Evolutionary conservation across 2,888 invertebrate species (phyloP), one percentile per base, ranked within the genome.

Genomic region (Teleogryllus oceanicus): DNA sequence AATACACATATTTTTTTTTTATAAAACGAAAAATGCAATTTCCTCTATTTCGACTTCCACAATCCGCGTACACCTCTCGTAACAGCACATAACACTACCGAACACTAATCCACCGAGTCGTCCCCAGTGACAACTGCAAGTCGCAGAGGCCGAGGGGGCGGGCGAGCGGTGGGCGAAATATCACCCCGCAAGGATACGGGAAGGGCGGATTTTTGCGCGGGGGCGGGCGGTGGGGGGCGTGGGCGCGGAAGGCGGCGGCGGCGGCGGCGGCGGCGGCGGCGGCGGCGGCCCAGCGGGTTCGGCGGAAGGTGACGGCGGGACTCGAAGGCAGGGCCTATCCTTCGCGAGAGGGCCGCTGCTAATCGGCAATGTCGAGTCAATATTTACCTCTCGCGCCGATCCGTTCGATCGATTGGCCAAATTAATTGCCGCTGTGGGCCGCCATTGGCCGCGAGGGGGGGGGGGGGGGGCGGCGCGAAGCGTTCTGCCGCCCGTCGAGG

Each of bases 291-390:
- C 8, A 37, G 37, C 37, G 37, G 37, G 37, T 5, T 37, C 37
- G 37, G 37, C 37, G 37, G 62, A 62, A 18, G 62, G 16, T 16
- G 13, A 13, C 62, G n/a, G n/a, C 16, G n/a, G 62, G 62, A 1
- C n/a, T 18, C 62, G 62, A 62, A 62, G 62, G 62, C n/a, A n/a
- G 11, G 62, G n/a, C 62, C 16, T 62, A 13, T 62, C 16, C 13
- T 13, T 62, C 3, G 37, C 37, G 37, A 12, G 37, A 12, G 16
- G 4, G 62, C 4, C n/a, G n/a, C n/a, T 13, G 62, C n/a, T 62
- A 62, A 62, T 62, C 62, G 62, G 62, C n/a, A 62, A n/a, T 62
- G 62, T 62, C 62, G 62, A 62, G 62, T 62, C 62, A 62, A 62
- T 62, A 62, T 62, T 62, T 62, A 62, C 62, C 62, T 62, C 62